Percentiles rank a stretch among this genome's conserved stretches.
phyloP scores from a whole-genome alignment of 2,113 vertebrate species.

The Morphnarchus princeps region DNA sequence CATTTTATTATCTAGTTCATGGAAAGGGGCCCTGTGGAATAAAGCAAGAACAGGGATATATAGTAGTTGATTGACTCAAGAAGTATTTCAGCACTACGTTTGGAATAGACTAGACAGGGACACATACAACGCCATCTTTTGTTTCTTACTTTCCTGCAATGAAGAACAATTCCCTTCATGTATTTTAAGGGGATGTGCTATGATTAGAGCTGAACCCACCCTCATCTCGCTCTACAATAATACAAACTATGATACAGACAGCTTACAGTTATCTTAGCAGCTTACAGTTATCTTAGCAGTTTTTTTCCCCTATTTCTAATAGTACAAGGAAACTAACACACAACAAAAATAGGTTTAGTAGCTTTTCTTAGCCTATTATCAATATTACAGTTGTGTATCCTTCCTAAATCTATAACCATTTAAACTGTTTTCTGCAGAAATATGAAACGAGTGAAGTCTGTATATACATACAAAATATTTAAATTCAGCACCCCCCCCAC shows the following conservation, averaged over 20 bases:
- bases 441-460: not conserved
- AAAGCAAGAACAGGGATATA: not conserved
- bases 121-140: not conserved
- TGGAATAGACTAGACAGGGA: not conserved
- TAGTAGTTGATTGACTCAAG: not conserved
- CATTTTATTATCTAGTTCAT: constrained; percentile 27
- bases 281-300: not conserved
- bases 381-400: not conserved
- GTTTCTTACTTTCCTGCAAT: not conserved
- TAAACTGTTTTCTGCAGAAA: not conserved
- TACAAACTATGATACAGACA: not conserved
- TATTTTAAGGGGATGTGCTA: not conserved
- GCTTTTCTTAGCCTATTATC: not conserved
- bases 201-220: not conserved
- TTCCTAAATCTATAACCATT: not conserved
- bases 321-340: not conserved
- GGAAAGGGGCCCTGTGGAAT: not conserved
- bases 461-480: not conserved
- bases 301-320: not conserved
- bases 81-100: not conserved
- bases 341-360: not conserved
- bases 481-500: not conserved
- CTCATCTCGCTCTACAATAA: not conserved
- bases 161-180: not conserved
- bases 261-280: not conserved